Conservation (phyloP, 2,113 vertebrate genomes). For the Campylorhamphus procurvoides region DNA sequence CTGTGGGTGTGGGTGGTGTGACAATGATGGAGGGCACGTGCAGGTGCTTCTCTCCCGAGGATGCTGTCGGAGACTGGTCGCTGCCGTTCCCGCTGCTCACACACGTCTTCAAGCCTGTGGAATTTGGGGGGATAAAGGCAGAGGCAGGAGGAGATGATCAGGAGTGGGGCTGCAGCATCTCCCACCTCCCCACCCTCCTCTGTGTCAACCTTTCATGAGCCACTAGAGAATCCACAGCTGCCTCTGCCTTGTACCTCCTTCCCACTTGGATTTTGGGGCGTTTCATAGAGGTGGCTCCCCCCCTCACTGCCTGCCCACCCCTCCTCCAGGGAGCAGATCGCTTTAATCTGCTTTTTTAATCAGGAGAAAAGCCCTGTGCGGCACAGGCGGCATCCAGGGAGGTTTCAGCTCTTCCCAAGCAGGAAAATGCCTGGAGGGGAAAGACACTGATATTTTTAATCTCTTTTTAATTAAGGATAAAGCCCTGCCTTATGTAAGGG, state of each 20-base stretch:
- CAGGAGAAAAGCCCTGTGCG: not conserved
- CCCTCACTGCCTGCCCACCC: not conserved
- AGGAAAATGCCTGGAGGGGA: slow-evolving; percentile 39
- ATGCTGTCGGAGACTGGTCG: fast-evolving
- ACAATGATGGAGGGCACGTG: slow-evolving; percentile 79
- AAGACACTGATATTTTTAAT: slow-evolving; percentile 71
- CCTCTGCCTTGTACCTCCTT: not conserved
- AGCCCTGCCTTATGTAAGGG: slow-evolving; percentile 57
- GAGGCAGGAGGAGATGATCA: not conserved
- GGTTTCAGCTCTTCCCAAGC: slow-evolving; percentile 55
- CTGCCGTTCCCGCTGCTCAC: slow-evolving; percentile 50
- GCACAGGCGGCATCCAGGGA: not conserved
- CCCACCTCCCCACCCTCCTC: not conserved
- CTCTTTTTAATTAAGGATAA: slow-evolving; percentile 81
- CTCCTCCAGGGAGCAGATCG: not conserved
- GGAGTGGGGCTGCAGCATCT: fast-evolving
- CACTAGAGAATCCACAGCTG: not conserved
- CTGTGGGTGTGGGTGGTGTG: slow-evolving; percentile 77
- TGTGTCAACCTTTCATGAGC: fast-evolving
- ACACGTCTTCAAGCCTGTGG: slow-evolving; percentile 72
- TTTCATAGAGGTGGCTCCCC: fast-evolving
- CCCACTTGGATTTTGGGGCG: not conserved
- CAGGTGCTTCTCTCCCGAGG: slow-evolving; percentile 36
- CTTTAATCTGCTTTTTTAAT: slow-evolving; percentile 51
- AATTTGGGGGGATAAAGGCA: fast-evolving